phyloP scores from a whole-genome alignment of 2,113 vertebrate genomes.

The Gymnobelideus leadbeateri region DNA sequence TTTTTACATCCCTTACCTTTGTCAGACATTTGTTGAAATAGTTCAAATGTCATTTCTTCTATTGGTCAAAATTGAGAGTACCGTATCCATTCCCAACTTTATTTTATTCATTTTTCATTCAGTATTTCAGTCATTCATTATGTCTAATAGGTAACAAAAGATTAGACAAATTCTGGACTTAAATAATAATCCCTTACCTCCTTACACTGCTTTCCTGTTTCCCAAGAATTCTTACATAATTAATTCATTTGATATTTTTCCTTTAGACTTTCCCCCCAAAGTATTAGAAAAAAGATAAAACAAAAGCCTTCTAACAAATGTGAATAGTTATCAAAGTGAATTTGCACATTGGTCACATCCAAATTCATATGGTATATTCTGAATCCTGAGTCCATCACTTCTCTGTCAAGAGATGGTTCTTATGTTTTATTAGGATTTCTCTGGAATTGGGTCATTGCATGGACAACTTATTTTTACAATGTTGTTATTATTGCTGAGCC shows the following conservation, averaged over 20 bases:
- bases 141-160: constrained; percentile 13
- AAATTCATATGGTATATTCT: background rate
- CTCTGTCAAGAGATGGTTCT: background rate
- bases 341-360: background rate
- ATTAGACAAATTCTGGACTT: background rate
- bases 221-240: background rate
- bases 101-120: constrained; percentile 17
- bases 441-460: background rate
- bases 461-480: background rate
- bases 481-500: background rate
- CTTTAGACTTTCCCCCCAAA: background rate
- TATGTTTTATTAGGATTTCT: background rate
- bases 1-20: constrained; percentile 41
- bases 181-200: background rate
- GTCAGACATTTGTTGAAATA: constrained; percentile 54
- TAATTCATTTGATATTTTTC: background rate
- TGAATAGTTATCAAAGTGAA: background rate
- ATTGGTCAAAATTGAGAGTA: background rate
- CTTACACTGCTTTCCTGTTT: background rate
- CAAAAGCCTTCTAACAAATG: background rate
- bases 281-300: background rate
- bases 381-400: background rate
- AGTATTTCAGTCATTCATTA: background rate
- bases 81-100: background rate
- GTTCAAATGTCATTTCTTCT: constrained; percentile 59